Evolutionary conservation across 2,113 vertebrate species (phyloP).

Genomic region (Grallaria varia): DNA sequence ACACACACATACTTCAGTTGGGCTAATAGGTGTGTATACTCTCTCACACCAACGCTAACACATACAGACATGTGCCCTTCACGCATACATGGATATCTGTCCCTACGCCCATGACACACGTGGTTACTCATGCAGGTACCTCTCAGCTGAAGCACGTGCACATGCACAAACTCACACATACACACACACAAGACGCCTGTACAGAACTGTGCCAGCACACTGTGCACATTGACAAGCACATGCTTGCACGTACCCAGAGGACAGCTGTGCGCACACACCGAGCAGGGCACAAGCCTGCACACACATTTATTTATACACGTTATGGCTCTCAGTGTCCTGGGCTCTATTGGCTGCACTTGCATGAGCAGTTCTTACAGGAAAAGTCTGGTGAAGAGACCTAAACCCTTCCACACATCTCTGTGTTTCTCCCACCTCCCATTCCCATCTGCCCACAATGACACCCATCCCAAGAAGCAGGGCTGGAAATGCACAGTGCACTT

Average conservation of each 20-base stretch:
- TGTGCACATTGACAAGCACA: background rate
- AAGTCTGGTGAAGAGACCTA: background rate
- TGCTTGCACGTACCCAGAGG: background rate
- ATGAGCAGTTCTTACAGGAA: background rate
- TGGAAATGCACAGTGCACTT: background rate
- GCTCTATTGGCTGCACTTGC: background rate
- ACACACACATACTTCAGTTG: background rate
- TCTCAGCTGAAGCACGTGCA: background rate
- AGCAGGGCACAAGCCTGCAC: background rate
- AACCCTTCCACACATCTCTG: background rate
- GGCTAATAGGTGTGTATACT: background rate
- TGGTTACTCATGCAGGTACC: background rate
- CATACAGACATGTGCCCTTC: accelerated
- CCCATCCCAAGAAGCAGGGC: conserved; percentile 25
- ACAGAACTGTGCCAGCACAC: background rate
- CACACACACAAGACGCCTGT: background rate
- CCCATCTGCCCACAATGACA: background rate
- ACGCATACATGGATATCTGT: background rate
- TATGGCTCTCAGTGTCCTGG: background rate
- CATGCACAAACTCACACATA: background rate
- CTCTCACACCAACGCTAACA: background rate
- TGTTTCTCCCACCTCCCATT: conserved; percentile 28
- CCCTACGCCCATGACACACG: background rate
- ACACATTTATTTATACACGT: background rate
- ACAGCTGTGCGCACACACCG: background rate